Evolutionary conservation across 2,113 vertebrate species (phyloP).

Genomic region (Kryptolebias marmoratus): DNA sequence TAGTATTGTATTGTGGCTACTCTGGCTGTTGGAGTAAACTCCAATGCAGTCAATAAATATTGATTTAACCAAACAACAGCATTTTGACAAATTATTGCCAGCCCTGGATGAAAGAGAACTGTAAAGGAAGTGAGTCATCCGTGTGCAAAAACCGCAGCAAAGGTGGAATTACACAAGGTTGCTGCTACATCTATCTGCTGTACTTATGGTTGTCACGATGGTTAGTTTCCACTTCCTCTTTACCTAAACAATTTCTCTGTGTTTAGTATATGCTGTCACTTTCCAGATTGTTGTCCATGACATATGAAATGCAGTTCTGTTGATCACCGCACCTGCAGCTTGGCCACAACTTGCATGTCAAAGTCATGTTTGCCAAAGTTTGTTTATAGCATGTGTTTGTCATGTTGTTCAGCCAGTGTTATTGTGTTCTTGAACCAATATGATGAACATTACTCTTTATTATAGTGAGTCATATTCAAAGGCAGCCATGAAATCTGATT

Average conservation of each 20-base stretch:
- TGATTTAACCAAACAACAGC: slow-evolving; percentile 40
- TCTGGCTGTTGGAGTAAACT: background rate
- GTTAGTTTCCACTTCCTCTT: slow-evolving; percentile 48
- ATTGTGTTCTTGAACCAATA: slow-evolving; percentile 32
- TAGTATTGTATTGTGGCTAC: background rate
- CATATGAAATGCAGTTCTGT: slow-evolving; percentile 27
- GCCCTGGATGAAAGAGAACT: slow-evolving; percentile 30
- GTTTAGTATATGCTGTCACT: slow-evolving; percentile 63
- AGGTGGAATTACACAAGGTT: slow-evolving; percentile 18
- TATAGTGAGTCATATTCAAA: slow-evolving; percentile 15
- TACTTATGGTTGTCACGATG: slow-evolving; percentile 34
- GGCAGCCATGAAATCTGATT: no score
- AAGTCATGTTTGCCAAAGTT: slow-evolving; percentile 31
- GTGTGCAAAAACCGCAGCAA: slow-evolving; percentile 10
- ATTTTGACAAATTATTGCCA: slow-evolving; percentile 45
- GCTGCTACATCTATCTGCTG: background rate
- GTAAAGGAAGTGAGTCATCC: slow-evolving; percentile 40
- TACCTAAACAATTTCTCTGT: slow-evolving; percentile 51
- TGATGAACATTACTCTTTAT: slow-evolving; percentile 37
- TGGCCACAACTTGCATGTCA: slow-evolving; percentile 39
- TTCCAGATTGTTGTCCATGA: slow-evolving; percentile 39
- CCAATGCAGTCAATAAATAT: slow-evolving; percentile 26
- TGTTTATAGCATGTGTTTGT: slow-evolving; percentile 62
- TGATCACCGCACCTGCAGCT: slow-evolving; percentile 55
- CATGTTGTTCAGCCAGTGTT: slow-evolving; percentile 13